Evolutionary conservation across 2,797 vertebrate species (phyloP).

Genomic region (Ptychadena robeensis): DNA sequence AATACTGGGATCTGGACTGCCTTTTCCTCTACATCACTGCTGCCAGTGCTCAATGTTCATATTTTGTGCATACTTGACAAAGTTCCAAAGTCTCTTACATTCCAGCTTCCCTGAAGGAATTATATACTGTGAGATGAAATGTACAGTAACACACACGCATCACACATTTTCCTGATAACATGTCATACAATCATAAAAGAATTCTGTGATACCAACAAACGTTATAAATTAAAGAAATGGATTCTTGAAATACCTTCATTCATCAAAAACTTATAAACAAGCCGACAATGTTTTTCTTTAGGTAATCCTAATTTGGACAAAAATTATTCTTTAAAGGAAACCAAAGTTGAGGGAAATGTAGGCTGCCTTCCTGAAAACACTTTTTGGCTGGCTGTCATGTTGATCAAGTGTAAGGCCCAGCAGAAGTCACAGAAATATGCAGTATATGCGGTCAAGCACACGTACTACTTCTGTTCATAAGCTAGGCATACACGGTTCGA

Average conservation of each 20-base stretch:
- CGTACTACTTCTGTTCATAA: no score
- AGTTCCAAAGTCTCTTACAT: not conserved
- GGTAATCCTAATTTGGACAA: no score
- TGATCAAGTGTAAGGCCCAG: no score
- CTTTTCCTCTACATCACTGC: not conserved
- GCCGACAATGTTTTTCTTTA: not conserved
- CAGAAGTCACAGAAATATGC: no score
- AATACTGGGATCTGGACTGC: not conserved
- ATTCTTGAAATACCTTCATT: not conserved
- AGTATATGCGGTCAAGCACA: no score
- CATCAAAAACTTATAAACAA: not conserved
- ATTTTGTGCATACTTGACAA: not conserved
- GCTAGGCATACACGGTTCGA: no score
- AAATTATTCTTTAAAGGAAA: no score
- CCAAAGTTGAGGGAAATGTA: no score
- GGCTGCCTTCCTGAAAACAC: no score
- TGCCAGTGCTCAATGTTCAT: not conserved
- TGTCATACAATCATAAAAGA: not conserved
- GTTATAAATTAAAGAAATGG: not conserved
- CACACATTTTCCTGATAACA: not conserved
- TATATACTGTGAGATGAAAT: not conserved
- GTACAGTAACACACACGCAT: not conserved
- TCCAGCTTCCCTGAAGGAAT: not conserved
- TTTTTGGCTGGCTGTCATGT: no score
- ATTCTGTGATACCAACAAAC: not conserved